Base-by-base conservation (phyloP, 2,797 vertebrate genomes). In the Geotrypetes seraphini region DNA sequence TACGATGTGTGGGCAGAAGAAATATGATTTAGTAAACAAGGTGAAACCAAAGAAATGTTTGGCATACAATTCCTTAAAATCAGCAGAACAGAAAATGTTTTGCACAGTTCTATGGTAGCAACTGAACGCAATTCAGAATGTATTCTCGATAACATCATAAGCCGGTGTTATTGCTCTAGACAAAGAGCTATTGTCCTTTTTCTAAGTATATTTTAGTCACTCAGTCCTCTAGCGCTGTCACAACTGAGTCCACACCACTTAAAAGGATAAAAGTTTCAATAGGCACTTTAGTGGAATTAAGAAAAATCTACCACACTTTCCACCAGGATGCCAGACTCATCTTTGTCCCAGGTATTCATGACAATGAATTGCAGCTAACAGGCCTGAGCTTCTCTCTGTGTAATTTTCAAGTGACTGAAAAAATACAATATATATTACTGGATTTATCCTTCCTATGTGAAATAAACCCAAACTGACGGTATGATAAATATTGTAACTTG, bases 231-330 rank as follows among this genome's bases (percentile, higher is more conserved):
- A 43, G 53, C 25, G 52, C 44, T 50, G 49, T 73, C 67, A 63
- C 58, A 70, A 70, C 57, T 57, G 63, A 78, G 47, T 61, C 51
- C 35, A 66, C 64, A 69, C 57, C 50, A 43, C 48, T 66, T 47
- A 49, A 62, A 72, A 74, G 65, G 55, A 68, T 54, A 69, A 78
- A 71, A 73, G 73, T 72, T 83, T 83, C 71, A 71, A 65, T 66
- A 83, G 79, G 79, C 78, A 83, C 78, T 80, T 83, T 59, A 83
- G 81, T 83, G 80, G 79, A 83, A 77, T 78, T 81, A 75, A 73
- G 65, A 83, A 80, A 83, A 78, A 76, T 69, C 63, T 68, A 73
- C 75, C 72, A 66, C 67, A 69, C 63, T 75, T 39, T 84, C 74
- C 79, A 81, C 78, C 15, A 1, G 53, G 60, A 79, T 81, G 75